Conservation (phyloP, 1,140 invertebrate species). For the Acromyrmex heyeri region DNA sequence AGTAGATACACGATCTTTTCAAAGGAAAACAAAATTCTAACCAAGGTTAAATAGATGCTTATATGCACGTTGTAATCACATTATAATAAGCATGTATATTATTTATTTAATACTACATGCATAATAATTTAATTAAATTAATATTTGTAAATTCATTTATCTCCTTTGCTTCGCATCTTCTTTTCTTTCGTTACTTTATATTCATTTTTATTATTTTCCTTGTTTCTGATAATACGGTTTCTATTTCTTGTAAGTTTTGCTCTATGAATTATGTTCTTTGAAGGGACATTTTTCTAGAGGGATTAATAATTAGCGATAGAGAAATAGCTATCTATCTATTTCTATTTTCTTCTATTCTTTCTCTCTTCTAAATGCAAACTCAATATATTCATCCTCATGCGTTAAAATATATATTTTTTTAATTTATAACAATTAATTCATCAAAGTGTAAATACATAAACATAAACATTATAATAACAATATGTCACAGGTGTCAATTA, state of each 20-base stretch:
- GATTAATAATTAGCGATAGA: no score
- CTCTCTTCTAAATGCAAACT: not conserved
- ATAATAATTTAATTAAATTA: not conserved
- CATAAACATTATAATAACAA: not conserved
- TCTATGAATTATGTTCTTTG: no score
- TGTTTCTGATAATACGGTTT: no score
- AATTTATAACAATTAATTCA: not conserved
- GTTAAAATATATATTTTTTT: not conserved
- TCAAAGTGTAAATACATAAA: not conserved
- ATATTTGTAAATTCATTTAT: not conserved
- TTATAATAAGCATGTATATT: not conserved
- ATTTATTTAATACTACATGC: not conserved
- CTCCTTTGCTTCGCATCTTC: no score
- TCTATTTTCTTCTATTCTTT: not conserved
- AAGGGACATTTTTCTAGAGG: no score
- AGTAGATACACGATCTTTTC: conserved; percentile 8
- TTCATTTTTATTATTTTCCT: no score
- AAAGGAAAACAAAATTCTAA: not conserved
- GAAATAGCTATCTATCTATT: no score
- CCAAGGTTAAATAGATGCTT: not conserved
- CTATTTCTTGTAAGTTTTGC: no score
- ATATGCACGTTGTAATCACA: not conserved
- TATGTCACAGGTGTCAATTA: not conserved
- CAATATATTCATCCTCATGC: not conserved
- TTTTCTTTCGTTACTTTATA: no score